Percentiles rank a stretch among this genome's conserved stretches.
phyloP scores from a whole-genome alignment of 2,797 vertebrate species.

The Sebastes matsubarae region DNA sequence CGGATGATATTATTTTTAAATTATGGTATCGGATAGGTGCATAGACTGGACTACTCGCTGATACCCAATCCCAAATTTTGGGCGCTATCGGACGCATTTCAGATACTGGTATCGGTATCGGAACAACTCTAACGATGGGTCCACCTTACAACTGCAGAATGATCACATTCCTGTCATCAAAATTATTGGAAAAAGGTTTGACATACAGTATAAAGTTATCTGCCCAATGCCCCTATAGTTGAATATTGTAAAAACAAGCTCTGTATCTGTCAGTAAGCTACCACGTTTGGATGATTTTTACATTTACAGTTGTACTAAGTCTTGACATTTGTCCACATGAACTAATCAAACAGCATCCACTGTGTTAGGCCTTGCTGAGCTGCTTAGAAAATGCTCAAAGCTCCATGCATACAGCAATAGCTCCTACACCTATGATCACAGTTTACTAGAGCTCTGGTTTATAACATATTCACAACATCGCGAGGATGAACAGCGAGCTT shows the following conservation, averaged over 20 bases:
- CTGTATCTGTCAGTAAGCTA: not conserved
- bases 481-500: not conserved
- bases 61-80: too few relatives aligned
- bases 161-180: not conserved
- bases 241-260: not conserved
- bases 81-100: too few relatives aligned
- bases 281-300: not conserved
- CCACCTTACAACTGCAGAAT: not conserved
- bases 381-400: constrained; percentile 16
- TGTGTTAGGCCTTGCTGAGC: not conserved
- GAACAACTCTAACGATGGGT: not conserved
- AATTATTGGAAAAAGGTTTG: not conserved
- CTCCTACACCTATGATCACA: constrained; percentile 17
- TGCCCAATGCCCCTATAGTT: not conserved
- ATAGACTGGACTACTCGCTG: too few relatives aligned
- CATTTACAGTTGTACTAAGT: not conserved
- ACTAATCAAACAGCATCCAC: constrained; percentile 11
- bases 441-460: constrained; percentile 24
- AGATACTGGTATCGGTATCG: too few relatives aligned
- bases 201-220: not conserved
- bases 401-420: constrained; percentile 18
- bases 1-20: too few relatives aligned
- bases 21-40: too few relatives aligned
- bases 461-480: constrained; percentile 5
- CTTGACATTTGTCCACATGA: not conserved